Evolutionary conservation across 1,140 invertebrate species (phyloP).

Genomic region (Ostrea denselamellosa): DNA sequence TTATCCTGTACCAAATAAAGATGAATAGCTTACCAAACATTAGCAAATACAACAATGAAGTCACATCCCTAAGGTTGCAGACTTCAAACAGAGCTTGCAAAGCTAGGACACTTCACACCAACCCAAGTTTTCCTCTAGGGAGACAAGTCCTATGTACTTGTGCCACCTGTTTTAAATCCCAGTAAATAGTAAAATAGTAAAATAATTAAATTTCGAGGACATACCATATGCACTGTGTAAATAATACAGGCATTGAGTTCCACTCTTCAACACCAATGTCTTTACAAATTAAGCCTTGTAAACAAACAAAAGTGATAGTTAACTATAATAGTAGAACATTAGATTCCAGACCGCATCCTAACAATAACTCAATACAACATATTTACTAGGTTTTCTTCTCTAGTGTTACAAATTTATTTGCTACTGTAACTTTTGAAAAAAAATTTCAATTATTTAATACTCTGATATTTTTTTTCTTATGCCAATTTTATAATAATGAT

Average conservation of each 20-base stretch:
- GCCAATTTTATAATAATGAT: not conserved
- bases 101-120: not conserved
- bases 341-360: too few relatives aligned
- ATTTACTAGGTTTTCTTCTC: too few relatives aligned
- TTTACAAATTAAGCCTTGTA: too few relatives aligned
- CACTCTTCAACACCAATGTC: not conserved
- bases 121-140: not conserved
- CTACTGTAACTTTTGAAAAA: too few relatives aligned
- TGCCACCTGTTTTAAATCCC: not conserved
- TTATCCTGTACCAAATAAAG: slow-evolving; percentile 18
- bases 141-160: not conserved
- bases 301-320: too few relatives aligned
- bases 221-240: not conserved
- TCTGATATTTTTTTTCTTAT: not conserved
- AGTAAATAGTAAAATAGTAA: not conserved
- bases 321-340: too few relatives aligned
- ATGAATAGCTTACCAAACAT: slow-evolving; percentile 4
- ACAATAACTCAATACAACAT: too few relatives aligned
- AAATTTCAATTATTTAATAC: not conserved
- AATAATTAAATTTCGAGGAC: not conserved
- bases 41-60: not conserved
- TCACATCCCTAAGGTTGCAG: not conserved
- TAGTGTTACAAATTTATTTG: too few relatives aligned
- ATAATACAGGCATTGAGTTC: not conserved
- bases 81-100: not conserved